phyloP scores from a whole-genome alignment of 2,888 invertebrate genomes.

The Odontothrips loti region DNA sequence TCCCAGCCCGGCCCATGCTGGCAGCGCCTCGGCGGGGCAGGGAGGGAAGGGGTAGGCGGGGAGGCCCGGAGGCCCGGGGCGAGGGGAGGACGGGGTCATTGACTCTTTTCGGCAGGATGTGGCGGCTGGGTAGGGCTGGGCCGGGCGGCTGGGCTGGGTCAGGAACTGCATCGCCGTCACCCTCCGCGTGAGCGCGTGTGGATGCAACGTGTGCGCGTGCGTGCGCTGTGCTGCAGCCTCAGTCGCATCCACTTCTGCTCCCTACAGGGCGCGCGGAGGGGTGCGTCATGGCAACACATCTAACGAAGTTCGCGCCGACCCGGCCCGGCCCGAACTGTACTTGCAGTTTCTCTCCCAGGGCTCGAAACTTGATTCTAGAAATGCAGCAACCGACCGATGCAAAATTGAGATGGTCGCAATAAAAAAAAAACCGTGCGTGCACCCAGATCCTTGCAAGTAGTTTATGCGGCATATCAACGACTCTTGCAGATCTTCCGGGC shows the following conservation, averaged over 20 bases:
- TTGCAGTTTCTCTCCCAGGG: too few relatives aligned
- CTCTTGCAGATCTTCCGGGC: too few relatives aligned
- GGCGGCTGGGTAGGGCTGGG: neutral
- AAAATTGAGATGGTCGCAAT: too few relatives aligned
- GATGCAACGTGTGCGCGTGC: neutral
- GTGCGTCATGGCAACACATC: neutral
- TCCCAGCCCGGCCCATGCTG: neutral
- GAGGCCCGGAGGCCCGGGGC: neutral
- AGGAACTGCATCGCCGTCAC: neutral
- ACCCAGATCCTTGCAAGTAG: too few relatives aligned
- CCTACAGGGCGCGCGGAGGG: neutral
- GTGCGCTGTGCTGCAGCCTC: neutral
- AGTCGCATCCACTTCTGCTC: neutral
- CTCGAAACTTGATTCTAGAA: too few relatives aligned
- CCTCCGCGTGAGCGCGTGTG: neutral
- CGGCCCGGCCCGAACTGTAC: too few relatives aligned
- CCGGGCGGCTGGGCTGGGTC: constrained; percentile 6
- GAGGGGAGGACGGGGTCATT: constrained; percentile 6
- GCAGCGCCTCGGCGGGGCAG: neutral
- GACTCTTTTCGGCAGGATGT: constrained; percentile 24
- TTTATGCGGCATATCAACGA: too few relatives aligned
- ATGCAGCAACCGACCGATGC: too few relatives aligned
- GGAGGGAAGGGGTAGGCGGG: neutral
- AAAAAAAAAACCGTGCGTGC: too few relatives aligned
- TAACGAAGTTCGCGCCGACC: too few relatives aligned